Evolutionary conservation across 2,113 vertebrate species (phyloP).

Genomic region (Actenoides lindsayi): DNA sequence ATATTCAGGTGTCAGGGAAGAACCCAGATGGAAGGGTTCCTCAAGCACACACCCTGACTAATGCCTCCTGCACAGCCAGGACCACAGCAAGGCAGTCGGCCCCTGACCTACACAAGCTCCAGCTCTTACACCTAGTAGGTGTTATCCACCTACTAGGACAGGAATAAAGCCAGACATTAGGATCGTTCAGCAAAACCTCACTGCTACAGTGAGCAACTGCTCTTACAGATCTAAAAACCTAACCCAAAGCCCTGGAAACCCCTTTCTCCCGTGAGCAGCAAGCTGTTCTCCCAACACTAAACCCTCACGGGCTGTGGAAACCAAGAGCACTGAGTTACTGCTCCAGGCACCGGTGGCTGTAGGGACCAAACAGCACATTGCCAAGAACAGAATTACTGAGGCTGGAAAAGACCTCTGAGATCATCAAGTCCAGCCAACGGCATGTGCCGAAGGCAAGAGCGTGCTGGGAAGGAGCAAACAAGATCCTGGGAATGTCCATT

Average conservation of each 20-base stretch:
- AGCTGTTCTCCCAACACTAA: not conserved
- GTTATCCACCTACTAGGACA: not conserved
- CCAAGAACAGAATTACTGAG: not conserved
- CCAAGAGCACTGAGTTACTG: not conserved
- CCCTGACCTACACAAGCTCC: accelerated
- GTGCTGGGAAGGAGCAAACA: not conserved
- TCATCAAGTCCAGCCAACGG: too few relatives aligned
- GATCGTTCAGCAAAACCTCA: not conserved
- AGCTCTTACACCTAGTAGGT: not conserved
- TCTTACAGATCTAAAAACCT: not conserved
- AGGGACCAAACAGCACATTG: accelerated
- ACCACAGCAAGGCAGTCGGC: not conserved
- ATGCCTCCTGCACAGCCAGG: not conserved
- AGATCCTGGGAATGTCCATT: not conserved
- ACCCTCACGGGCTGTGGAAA: accelerated
- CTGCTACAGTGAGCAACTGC: not conserved
- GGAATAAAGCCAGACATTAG: not conserved
- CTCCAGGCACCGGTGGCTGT: accelerated
- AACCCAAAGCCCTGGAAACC: not conserved
- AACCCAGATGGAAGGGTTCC: not conserved
- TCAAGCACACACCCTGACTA: not conserved
- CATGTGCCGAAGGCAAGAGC: accelerated
- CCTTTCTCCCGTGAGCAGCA: not conserved
- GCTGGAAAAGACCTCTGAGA: too few relatives aligned
- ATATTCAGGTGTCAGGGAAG: not conserved